Conservation (phyloP, 2,888 invertebrate species). For the Rhorus exstirpatorius region DNA sequence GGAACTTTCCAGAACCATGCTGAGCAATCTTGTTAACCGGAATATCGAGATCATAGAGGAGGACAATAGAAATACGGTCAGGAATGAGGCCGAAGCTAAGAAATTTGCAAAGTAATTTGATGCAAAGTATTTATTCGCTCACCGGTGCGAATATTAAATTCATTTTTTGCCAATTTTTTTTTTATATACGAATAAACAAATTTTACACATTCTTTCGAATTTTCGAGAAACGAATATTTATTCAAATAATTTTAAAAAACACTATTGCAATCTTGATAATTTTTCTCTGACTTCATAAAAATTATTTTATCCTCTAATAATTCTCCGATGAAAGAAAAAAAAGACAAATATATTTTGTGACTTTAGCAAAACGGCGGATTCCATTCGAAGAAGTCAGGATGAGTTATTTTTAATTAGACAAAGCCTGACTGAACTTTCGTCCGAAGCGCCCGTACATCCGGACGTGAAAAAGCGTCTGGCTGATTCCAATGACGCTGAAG, state of each 20-base stretch:
- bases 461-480: constrained; percentile 75
- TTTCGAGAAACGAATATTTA: too few relatives aligned
- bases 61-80: constrained; percentile 48
- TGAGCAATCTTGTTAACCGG: constrained; percentile 70
- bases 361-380: constrained; percentile 74
- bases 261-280: too few relatives aligned
- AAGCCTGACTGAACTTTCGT: constrained; percentile 66
- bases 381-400: constrained; percentile 70
- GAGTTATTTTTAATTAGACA: constrained; percentile 76
- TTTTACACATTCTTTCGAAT: too few relatives aligned
- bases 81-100: constrained; percentile 58
- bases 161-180: background rate
- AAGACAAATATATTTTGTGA: constrained; percentile 27
- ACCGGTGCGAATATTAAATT: too few relatives aligned
- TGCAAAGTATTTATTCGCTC: too few relatives aligned
- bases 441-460: constrained; percentile 75
- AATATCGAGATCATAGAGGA: constrained; percentile 65
- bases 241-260: too few relatives aligned
- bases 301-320: background rate
- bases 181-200: too few relatives aligned
- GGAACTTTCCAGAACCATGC: constrained; percentile 73
- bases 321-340: background rate
- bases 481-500: constrained; percentile 76
- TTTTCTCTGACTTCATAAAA: too few relatives aligned
- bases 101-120: constrained; percentile 65